These are phyloP conservation scores for Chionoecetes opilio DNA, from an alignment of 1,140 invertebrate species.

Conservation along the genomic window DNA sequence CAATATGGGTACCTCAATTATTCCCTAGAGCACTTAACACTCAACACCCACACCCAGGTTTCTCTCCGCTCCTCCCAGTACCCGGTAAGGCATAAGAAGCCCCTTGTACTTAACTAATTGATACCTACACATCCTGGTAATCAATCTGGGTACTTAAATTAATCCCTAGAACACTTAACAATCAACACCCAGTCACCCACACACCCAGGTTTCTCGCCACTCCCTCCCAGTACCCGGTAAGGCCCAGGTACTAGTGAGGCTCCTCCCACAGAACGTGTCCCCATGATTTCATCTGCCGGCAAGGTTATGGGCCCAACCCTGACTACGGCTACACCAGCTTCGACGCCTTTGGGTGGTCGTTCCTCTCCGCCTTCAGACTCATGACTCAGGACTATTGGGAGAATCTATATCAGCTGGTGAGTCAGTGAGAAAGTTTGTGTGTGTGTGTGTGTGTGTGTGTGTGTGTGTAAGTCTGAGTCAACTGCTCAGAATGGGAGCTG, in stretches of 20 bases:
- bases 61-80: too few species aligned
- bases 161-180: too few species aligned
- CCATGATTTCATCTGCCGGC: slow-evolving; percentile 93
- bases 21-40: too few species aligned
- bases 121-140: too few species aligned
- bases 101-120: too few species aligned
- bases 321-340: slow-evolving; percentile 99
- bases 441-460: slow-evolving; percentile 25
- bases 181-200: not conserved
- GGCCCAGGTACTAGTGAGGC: not conserved
- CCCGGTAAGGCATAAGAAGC: too few species aligned
- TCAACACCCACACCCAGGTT: too few species aligned
- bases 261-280: slow-evolving; percentile 89
- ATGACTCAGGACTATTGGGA: slow-evolving; percentile 99
- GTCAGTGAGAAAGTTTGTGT: slow-evolving; percentile 54
- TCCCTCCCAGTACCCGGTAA: slow-evolving; percentile 38
- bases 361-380: slow-evolving; percentile 97
- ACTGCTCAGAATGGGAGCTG: not conserved
- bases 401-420: slow-evolving; percentile 97
- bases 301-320: slow-evolving; percentile 97
- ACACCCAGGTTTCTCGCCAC: not conserved
- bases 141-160: too few species aligned
- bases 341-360: slow-evolving; percentile 98
- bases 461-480: not conserved
- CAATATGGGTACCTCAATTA: too few species aligned